Percentiles rank a stretch among this genome's conserved stretches.
These are phyloP conservation scores for Cygnus atratus DNA, from an alignment of 2,113 vertebrate genomes.

Conservation along the genomic window DNA sequence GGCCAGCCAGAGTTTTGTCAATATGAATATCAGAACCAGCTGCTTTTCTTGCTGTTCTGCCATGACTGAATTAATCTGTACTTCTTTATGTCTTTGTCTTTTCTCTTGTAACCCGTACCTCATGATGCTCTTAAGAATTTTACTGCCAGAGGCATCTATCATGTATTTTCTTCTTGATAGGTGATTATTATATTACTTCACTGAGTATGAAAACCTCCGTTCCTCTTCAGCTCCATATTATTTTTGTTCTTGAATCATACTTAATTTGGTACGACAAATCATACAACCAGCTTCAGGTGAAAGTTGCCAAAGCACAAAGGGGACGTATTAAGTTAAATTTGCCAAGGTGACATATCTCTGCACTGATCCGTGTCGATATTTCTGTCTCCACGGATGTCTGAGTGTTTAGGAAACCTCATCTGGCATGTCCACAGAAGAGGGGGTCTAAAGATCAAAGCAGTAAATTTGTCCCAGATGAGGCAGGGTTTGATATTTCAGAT, in stretches of 20 bases:
- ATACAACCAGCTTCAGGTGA: neutral
- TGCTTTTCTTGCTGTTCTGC: constrained; percentile 52
- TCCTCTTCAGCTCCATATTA: neutral
- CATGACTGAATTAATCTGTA: constrained; percentile 1
- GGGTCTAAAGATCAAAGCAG: neutral
- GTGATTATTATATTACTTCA: constrained; percentile 5
- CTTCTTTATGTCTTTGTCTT: neutral
- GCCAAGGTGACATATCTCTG: neutral
- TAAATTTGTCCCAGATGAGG: neutral
- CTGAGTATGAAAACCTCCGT: neutral
- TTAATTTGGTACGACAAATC: neutral
- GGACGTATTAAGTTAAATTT: neutral
- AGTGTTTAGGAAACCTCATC: neutral
- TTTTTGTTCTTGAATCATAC: neutral
- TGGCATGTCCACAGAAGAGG: neutral
- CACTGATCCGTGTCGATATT: neutral
- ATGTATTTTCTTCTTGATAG: neutral
- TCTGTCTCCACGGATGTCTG: neutral
- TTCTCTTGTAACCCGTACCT: constrained; percentile 7
- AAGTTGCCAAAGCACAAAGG: neutral
- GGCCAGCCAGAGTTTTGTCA: constrained; percentile 52
- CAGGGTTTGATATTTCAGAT: neutral
- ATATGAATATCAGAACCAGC: constrained; percentile 52
- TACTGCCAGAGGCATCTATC: neutral
- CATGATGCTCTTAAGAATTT: neutral